These are phyloP conservation scores for Drosophila seguyi DNA, from an alignment of 1,140 invertebrate genomes.

Conservation along the genomic window DNA sequence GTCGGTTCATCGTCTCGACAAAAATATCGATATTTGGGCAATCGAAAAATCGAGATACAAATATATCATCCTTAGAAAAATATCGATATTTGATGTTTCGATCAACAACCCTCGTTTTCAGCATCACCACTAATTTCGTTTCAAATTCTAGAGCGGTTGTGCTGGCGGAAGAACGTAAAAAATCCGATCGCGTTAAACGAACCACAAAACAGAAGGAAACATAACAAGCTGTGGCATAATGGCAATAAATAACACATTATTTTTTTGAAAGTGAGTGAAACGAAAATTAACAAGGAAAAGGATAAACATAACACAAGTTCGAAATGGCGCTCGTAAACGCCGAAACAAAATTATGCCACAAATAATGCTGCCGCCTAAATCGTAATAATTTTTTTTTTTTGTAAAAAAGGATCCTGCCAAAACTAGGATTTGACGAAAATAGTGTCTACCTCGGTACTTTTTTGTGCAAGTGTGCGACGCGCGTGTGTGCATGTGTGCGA, in stretches of 20 bases:
- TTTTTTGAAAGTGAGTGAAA: slow-evolving; percentile 38
- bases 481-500: slow-evolving; percentile 19
- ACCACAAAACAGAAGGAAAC: not conserved
- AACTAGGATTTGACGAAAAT: slow-evolving; percentile 23
- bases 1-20: too few relatives aligned
- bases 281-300: not conserved
- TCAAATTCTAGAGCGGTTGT: too few relatives aligned
- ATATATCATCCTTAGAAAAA: too few relatives aligned
- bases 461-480: slow-evolving; percentile 25
- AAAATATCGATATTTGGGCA: too few relatives aligned
- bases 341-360: slow-evolving; percentile 21
- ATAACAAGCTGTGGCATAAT: slow-evolving; percentile 3
- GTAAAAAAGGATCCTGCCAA: not conserved
- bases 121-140: too few relatives aligned
- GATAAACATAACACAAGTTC: slow-evolving; percentile 3
- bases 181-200: not conserved
- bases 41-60: too few relatives aligned
- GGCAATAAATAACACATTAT: slow-evolving; percentile 7
- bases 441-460: slow-evolving; percentile 21
- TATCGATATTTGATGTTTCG: too few relatives aligned
- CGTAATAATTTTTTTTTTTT: slow-evolving; percentile 7
- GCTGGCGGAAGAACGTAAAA: too few relatives aligned
- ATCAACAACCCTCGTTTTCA: too few relatives aligned
- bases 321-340: slow-evolving; percentile 21
- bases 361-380: slow-evolving; percentile 5